Evolutionary conservation across 2,113 vertebrate species (phyloP).

Genomic region (Hylia prasina): DNA sequence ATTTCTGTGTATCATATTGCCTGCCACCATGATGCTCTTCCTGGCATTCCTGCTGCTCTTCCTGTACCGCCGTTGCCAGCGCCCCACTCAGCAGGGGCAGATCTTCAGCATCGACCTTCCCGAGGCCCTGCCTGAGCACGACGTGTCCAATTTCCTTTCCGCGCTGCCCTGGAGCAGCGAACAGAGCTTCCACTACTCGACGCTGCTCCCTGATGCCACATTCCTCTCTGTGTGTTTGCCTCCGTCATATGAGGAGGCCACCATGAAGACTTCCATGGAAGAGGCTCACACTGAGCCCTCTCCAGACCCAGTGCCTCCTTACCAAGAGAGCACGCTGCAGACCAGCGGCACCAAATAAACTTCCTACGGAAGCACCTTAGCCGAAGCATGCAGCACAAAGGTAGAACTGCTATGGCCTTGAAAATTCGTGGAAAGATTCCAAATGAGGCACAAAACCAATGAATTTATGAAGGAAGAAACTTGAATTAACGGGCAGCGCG

Average conservation of each 20-base stretch:
- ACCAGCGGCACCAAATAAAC: neutral
- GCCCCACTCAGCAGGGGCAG: constrained; percentile 62
- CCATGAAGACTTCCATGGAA: constrained; percentile 64
- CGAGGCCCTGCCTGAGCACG: constrained; percentile 35
- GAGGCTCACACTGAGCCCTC: constrained; percentile 66
- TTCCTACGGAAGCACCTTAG: neutral
- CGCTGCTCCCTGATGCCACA: constrained; percentile 59
- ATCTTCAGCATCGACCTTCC: constrained; percentile 81
- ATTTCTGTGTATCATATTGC: constrained; percentile 81
- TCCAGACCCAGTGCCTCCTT: constrained; percentile 36
- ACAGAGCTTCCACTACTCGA: constrained; percentile 64
- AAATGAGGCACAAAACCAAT: neutral
- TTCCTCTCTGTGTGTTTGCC: constrained; percentile 76
- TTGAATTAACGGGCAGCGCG: neutral
- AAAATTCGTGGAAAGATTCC: neutral
- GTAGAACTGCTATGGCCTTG: neutral
- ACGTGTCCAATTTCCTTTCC: constrained; percentile 41
- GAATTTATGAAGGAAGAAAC: neutral
- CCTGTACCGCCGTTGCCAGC: constrained; percentile 71
- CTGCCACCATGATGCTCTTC: constrained; percentile 76
- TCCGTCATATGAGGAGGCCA: constrained; percentile 84
- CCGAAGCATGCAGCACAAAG: neutral
- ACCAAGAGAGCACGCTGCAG: constrained; percentile 18
- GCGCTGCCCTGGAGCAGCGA: constrained; percentile 53
- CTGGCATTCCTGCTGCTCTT: constrained; percentile 78